Evolutionary conservation across 2,797 vertebrate species (phyloP), one percentile per base, ranked within the genome.

Genomic region (Muscicapa striata): DNA sequence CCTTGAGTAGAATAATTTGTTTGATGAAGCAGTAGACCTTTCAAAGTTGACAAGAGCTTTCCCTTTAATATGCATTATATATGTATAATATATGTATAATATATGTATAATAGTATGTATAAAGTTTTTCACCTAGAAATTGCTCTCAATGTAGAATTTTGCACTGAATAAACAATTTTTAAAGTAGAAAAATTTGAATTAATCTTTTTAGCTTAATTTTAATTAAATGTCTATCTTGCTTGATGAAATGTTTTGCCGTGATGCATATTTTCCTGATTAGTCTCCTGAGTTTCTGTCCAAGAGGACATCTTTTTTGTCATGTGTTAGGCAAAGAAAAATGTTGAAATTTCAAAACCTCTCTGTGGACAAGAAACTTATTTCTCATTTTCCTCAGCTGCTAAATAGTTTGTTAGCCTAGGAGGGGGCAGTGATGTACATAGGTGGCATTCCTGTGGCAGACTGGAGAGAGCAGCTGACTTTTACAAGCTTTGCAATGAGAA

Each of bases 371-470:
- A 58, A 84, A 55, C 3, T 12, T 81, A 88, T 66, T 93, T 94
- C 51, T 87, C 55, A 8, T 73, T 70, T 82, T 87, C 32, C 32
- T 73, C 46, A 5, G 0, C 63, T 85, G 52, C 45, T 74, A 73
- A 82, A 59, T 52, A 68, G 3, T 92, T 94, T 2, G 4, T 62
- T 79, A 62, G 59, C 19, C 32, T 95, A 87, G 61, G 68, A 84
- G 85, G 21, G 61, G 80, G 57, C 69, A 92, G 40, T 45, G 58
- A 34, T 69, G 55, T 11, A 43, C 66, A 45, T 80, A 80, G 81
- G 89, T 90, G 83, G 26, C 76, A 95, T 95, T 97, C 84, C 87
- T 95, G 90, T 66, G 78, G 92, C 8, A 0, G 34, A 38, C 36
- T 67, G 3, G 0, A 73, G 24, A 2, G 0, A 85, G 62, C 79